These are phyloP conservation scores for Oasisia sp. DNA, from an alignment of 2,888 invertebrate species.

Conservation along the genomic window DNA sequence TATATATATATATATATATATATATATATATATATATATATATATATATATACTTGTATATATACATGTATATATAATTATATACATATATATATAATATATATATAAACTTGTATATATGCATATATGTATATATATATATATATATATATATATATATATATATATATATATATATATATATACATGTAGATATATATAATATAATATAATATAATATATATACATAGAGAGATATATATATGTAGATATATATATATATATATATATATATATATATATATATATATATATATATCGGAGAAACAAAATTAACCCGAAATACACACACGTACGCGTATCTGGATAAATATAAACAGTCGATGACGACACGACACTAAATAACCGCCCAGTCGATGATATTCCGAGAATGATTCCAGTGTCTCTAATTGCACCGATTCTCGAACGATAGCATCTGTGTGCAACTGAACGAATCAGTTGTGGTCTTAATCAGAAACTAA, in stretches of 20 bases:
- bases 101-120: not conserved
- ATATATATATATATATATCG: not conserved
- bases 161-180: not conserved
- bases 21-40: not conserved
- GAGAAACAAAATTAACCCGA: not conserved
- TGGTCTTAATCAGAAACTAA: constrained; percentile 17
- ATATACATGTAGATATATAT: not conserved
- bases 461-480: not conserved
- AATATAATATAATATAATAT: not conserved
- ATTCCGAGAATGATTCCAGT: not conserved
- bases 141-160: not conserved
- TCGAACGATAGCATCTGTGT: not conserved
- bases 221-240: too few species aligned
- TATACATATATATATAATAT: not conserved
- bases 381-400: not conserved
- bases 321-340: not conserved
- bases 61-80: not conserved
- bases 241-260: not conserved
- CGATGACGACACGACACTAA: not conserved
- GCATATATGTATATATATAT: not conserved
- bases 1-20: not conserved
- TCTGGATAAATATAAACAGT: not conserved
- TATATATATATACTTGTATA: not conserved
- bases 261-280: not conserved
- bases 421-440: too few species aligned